Evolutionary conservation across 2,888 invertebrate genomes (phyloP), one percentile per base, ranked within the genome.

Genomic region (Philaethria dido): DNA sequence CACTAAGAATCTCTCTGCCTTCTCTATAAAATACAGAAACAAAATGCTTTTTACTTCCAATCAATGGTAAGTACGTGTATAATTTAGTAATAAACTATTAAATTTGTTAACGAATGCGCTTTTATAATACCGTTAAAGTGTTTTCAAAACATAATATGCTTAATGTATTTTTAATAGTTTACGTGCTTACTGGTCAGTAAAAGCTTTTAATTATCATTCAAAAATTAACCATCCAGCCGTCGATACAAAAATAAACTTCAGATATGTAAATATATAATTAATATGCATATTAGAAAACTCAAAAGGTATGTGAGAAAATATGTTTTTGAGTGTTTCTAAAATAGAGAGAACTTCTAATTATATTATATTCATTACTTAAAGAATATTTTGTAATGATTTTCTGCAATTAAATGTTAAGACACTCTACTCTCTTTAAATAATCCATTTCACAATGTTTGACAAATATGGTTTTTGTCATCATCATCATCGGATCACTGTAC

Each of bases 131-230:
- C 16, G 16, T 16, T 45, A 13, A 13, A 45, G 45, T 18, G 25
- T 14, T 29, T 60, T 29, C 18, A 29, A 45, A 45, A 60, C 29
- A 60, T 45, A 57, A 25, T 66, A 44, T 61, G 47, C 16, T 69
- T 66, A 60, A 69, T 69, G 64, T 61, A 52, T 64, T 66, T 69
- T 69, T 69, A 66, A 64, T 69, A 69, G 64, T 64, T 64, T 69
- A 64, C 54, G 36, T 42, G 66, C n/a, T 16, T 39, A 63, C 66
- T 63, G 66, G 48, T 63, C 57, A 65, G 54, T 62, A 60, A 62
- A 55, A 57, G 14, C 39, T 47, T 65, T 69, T 59, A 59, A 62
- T 59, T 50, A 62, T 20, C 62, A 14, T 52, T 50, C 61, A 62
- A 59, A n/a, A 69, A 36, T 52, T 29, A 48, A 62, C 33, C 39